These are phyloP conservation scores for Bimastos eiseni DNA, from an alignment of 2,888 invertebrate species.

Conservation along the genomic window DNA sequence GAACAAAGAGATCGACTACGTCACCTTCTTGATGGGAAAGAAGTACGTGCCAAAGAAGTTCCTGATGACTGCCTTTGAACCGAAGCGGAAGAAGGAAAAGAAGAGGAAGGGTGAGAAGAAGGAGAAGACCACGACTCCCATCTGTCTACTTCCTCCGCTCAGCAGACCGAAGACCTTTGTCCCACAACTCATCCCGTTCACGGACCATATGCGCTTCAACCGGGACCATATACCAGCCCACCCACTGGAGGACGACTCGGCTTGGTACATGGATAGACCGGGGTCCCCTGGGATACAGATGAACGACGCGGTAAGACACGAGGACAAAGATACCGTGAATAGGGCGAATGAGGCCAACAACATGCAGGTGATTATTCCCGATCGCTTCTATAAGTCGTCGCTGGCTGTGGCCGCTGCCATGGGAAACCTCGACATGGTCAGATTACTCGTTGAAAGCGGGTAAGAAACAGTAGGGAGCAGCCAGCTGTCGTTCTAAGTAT, in stretches of 20 bases:
- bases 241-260: conserved; percentile 60
- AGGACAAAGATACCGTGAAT: conserved; percentile 56
- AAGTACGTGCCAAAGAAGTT: conserved; percentile 62
- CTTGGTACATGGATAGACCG: conserved; percentile 61
- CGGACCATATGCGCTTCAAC: conserved; percentile 59
- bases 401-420: conserved; percentile 59
- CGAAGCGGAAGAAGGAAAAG: conserved; percentile 61
- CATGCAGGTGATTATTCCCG: conserved; percentile 37
- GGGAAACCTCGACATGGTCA: conserved; percentile 58
- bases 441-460: conserved; percentile 59
- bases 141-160: conserved; percentile 41
- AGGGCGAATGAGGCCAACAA: neutral
- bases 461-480: conserved; percentile 44
- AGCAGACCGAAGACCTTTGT: conserved; percentile 47
- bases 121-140: conserved; percentile 60
- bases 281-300: conserved; percentile 58
- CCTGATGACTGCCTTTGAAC: conserved; percentile 60
- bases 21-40: conserved; percentile 59
- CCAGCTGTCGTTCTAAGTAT: neutral
- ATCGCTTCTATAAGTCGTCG: conserved; percentile 62
- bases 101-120: conserved; percentile 52
- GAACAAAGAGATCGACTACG: conserved; percentile 52
- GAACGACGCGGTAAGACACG: conserved; percentile 59
- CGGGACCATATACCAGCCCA: conserved; percentile 59
- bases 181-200: conserved; percentile 57